Conservation (phyloP, 2,888 invertebrate species). For the Onthophagus sagittarius region DNA sequence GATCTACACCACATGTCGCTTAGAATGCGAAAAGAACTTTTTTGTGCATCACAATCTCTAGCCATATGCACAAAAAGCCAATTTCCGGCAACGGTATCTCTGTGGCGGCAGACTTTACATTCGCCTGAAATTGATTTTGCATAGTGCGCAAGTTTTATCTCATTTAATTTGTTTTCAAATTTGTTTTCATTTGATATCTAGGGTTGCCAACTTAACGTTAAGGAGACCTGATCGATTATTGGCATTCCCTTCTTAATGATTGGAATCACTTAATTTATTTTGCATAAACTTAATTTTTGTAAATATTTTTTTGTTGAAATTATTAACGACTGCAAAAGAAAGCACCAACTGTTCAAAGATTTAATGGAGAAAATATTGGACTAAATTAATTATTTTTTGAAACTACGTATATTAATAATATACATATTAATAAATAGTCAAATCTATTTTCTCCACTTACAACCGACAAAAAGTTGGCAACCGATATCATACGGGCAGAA, state of each 20-base stretch:
- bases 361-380: neutral
- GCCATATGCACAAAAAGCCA: conserved; percentile 41
- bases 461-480: conserved; percentile 6
- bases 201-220: conserved; percentile 19
- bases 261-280: neutral
- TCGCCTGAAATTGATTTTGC: conserved; percentile 36
- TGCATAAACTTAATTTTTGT: neutral
- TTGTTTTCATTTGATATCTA: conserved; percentile 10
- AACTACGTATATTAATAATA: too few species aligned
- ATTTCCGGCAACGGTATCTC: conserved; percentile 40
- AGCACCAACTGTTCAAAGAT: neutral
- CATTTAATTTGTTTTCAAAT: neutral
- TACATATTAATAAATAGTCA: neutral
- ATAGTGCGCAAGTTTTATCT: neutral
- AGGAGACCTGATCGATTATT: conserved; percentile 20
- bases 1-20: conserved; percentile 36
- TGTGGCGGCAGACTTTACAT: conserved; percentile 40
- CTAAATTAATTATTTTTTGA: too few species aligned
- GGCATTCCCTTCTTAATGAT: neutral
- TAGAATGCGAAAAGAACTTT: conserved; percentile 35
- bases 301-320: neutral
- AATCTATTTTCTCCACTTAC: neutral
- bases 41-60: conserved; percentile 40
- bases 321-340: neutral
- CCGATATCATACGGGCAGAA: conserved; percentile 4